Evolutionary conservation across 2,888 invertebrate species (phyloP), one percentile per base, ranked within the genome.

Genomic region (Tenthredo livida): DNA sequence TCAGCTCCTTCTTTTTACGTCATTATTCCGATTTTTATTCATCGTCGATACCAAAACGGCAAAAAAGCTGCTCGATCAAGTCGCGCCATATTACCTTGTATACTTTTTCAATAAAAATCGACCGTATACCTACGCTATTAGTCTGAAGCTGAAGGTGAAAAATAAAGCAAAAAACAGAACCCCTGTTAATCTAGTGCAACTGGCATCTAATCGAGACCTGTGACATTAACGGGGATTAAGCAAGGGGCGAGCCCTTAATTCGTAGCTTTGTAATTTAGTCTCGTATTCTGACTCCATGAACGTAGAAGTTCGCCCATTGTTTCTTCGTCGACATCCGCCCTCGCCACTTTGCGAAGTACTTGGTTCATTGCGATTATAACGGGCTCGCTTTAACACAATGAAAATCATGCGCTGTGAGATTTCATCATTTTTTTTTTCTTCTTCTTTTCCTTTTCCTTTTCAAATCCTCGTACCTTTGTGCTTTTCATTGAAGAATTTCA

Each of bases 231-330:
- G 50, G 54, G 77, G 54, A 43, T 73, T 7, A 54, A 17, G n/a
- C 7, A 50, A 33, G 29, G 33, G 50, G 73, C 21, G 58, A n/a
- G 40, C 25, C 61, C 61, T 37, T 61, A 12, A 15, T 61, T 40
- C 61, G 40, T 61, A 40, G 40, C 80, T 80, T 21, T 25, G 80
- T 29, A 40, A 65, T 29, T 80, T 80, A 80, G 58, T 61, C 80
- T 40, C 37, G 61, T 21, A 80, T 80, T 80, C 12, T 58, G 54
- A n/a, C 15, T 21, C 40, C 10, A 4, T 4, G 61, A 50, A n/a
- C 25, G 40, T 37, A 80, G n/a, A 67, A 67, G 29, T 61, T 80
- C 61, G 17, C 47, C 80, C 29, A 80, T 80, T 80, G 80, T 80
- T 80, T 80, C 80, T 65, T 61, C 33, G 54, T 61, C 21, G 40